Evolutionary conservation across 2,797 vertebrate genomes (phyloP).

Genomic region (Hypotaenidia okinawae): DNA sequence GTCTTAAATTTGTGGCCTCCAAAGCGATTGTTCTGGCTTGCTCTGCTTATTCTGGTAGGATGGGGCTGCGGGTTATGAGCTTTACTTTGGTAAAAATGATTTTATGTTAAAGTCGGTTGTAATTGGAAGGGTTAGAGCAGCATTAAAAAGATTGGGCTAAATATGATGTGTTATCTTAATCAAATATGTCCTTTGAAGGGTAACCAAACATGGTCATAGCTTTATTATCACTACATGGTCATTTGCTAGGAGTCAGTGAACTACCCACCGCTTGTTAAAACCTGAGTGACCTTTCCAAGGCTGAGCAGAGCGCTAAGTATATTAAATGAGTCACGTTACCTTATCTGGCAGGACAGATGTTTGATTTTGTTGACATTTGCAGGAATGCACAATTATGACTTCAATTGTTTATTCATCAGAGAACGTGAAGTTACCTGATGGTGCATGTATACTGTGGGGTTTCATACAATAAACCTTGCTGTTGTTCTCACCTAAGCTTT

Average conservation of each 20-base stretch:
- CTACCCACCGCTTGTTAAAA: constrained; percentile 45
- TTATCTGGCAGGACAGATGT: constrained; percentile 74
- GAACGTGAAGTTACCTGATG: constrained; percentile 62
- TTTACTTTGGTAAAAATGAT: background rate
- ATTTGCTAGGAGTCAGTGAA: constrained; percentile 59
- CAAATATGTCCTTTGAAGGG: constrained; percentile 11
- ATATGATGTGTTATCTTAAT: constrained; percentile 1
- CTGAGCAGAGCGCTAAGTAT: constrained; percentile 62
- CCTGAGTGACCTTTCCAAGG: constrained; percentile 73
- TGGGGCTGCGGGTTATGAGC: background rate
- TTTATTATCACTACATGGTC: constrained; percentile 13
- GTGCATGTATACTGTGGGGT: background rate
- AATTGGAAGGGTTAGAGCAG: background rate
- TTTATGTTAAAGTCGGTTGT: fast-evolving
- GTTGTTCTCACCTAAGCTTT: constrained; percentile 35
- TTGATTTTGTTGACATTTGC: constrained; percentile 78
- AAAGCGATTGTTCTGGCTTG: fast-evolving
- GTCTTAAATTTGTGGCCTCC: background rate
- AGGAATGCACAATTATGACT: constrained; percentile 74
- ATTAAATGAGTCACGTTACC: constrained; percentile 59
- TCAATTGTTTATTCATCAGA: constrained; percentile 72
- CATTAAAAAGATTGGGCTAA: constrained; percentile 11
- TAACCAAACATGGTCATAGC: background rate
- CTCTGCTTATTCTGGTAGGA: background rate
- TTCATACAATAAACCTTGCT: constrained; percentile 56